Evolutionary conservation across 1,140 invertebrate genomes (phyloP).

Genomic region (Saccostrea echinata): DNA sequence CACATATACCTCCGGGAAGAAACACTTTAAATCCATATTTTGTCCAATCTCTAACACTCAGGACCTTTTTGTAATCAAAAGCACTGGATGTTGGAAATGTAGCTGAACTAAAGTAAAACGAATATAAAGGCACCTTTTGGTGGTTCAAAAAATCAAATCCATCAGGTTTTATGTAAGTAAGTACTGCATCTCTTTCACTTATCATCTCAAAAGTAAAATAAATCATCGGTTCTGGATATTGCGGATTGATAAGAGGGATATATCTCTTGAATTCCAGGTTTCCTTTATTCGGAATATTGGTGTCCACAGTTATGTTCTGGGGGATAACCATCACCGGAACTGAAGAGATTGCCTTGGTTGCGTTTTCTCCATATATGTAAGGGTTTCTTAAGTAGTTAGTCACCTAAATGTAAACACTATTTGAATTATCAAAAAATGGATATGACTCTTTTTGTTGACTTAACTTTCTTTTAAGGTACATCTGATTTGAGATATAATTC

Average conservation of each 20-base stretch:
- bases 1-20: background rate
- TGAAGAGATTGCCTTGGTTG: background rate
- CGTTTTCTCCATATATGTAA: background rate
- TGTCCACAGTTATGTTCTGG: background rate
- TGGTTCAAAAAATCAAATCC: background rate
- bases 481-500: too few species aligned
- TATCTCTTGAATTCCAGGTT: background rate
- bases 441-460: background rate
- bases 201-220: constrained; percentile 13
- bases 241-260: background rate
- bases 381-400: background rate
- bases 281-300: background rate
- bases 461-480: background rate
- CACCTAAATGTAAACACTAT: background rate
- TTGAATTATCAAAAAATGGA: background rate
- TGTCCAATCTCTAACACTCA: constrained; percentile 9
- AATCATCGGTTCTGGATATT: constrained; percentile 8
- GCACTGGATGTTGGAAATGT: background rate
- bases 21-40: constrained; percentile 15
- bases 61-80: background rate
- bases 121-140: background rate
- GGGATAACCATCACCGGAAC: background rate
- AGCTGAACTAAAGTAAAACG: background rate
- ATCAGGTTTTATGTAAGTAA: constrained; percentile 4
- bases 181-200: background rate